Evolutionary conservation across 2,113 vertebrate genomes (phyloP), one percentile per base, ranked within the genome.

Genomic region (Stegastes partitus): DNA sequence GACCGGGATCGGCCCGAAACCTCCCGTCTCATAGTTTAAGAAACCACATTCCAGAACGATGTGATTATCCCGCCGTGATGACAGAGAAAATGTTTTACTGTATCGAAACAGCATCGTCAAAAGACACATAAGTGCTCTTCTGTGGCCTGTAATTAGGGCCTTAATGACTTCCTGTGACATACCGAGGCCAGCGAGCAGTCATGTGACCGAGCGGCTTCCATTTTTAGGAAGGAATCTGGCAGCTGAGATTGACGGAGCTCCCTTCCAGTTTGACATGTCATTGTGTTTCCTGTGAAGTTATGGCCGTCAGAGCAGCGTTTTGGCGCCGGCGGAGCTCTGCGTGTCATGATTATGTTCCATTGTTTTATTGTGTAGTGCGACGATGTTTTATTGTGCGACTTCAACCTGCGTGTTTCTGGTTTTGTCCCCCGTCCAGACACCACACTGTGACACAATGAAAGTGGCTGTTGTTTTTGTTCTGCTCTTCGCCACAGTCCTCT

Each of bases 401-500:
- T 57, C 5, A 81, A 69, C 53, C 23, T 62, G 11, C 0, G 0
- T 74, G 23, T 79, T 79, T 81, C 18, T 79, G 26, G 15, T 71
- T 64, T 55, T 62, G 18, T 75, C 65, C 26, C 58, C 57, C 49
- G 57, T 87, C 39, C 61, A 93, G 93, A 84, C 70, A 61, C 63
- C 51, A 39, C 72, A 76, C 76, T 76, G 58, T 62, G 73, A 84
- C 70, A 93, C 74, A 51, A 95, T 95, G 95, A 95, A 93, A 85
- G 90, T 92, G 25, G 89, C 84, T 4, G 11, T 95, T 65, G 57
- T 95, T 69, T 94, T 95, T 22, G 65, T 90, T n/a, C 88, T 95
- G 55, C 93, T 95, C 77, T 91, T 95, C 22, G 91, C 91, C 74
- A 92, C 89, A 26, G 94, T 92, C 23, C 91, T 93, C 84, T 95